Conservation (phyloP, 2,888 invertebrate species). For the Drosophila fungiperda region DNA sequence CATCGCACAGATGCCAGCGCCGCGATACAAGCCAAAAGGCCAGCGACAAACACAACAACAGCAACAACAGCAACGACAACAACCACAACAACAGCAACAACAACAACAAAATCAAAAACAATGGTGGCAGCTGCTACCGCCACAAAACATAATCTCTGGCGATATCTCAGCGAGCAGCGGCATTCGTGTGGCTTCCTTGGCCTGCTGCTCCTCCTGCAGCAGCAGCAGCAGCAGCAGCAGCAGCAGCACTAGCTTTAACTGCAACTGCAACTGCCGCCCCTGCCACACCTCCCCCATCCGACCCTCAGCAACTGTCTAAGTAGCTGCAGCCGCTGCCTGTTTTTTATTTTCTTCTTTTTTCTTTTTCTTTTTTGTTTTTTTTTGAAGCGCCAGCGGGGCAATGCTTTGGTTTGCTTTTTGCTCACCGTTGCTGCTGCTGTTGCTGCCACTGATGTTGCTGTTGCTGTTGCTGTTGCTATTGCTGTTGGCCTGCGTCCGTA, state of each 20-base stretch:
- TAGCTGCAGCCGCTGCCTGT: slow-evolving; percentile 36
- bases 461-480: slow-evolving; percentile 27
- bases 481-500: slow-evolving; percentile 66
- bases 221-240: slow-evolving; percentile 13
- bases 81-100: slow-evolving; percentile 25
- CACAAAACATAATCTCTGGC: slow-evolving; percentile 80
- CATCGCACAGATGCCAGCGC: slow-evolving; percentile 79
- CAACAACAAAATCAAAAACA: slow-evolving; percentile 70
- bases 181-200: slow-evolving; percentile 79
- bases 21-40: slow-evolving; percentile 80
- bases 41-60: slow-evolving; percentile 45
- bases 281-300: background rate
- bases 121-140: slow-evolving; percentile 80
- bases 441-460: slow-evolving; percentile 6
- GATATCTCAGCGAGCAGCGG: slow-evolving; percentile 72
- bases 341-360: slow-evolving; percentile 43
- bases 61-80: slow-evolving; percentile 63
- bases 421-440: slow-evolving; percentile 10
- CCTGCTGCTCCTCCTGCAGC: slow-evolving; percentile 26
- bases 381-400: slow-evolving; percentile 8
- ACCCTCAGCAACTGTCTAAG: slow-evolving; percentile 48
- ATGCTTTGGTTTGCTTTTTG: slow-evolving; percentile 14
- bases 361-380: slow-evolving; percentile 32
- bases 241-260: slow-evolving; percentile 13
- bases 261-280: slow-evolving; percentile 28